Percentiles rank a stretch among this genome's conserved stretches.
Conservation (phyloP, 1,140 invertebrate species). For the Pomacea maculata region DNA sequence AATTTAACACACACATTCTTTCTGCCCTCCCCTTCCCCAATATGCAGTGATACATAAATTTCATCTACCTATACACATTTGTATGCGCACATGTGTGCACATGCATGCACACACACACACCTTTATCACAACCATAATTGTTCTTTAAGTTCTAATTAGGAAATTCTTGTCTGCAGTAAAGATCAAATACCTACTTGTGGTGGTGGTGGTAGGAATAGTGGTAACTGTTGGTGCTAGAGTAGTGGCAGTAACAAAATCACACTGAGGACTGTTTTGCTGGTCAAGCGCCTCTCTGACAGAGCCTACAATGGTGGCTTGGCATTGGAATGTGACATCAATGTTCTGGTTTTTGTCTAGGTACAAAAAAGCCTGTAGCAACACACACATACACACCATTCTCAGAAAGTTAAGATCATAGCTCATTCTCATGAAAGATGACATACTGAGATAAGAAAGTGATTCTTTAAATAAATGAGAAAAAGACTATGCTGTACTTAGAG, state of each 20-base stretch:
- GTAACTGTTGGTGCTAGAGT: not conserved
- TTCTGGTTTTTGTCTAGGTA: not conserved
- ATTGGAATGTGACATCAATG: not conserved
- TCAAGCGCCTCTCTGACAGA: not conserved
- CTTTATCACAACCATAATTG: not conserved
- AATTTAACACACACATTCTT: slow-evolving; percentile 2
- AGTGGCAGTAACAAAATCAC: not conserved
- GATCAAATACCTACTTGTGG: not conserved
- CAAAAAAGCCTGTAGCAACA: slow-evolving; percentile 7
- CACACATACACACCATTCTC: not conserved
- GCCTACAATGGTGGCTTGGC: slow-evolving; percentile 10
- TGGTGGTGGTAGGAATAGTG: not conserved
- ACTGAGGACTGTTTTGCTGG: slow-evolving; percentile 3
- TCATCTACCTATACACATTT: not conserved
- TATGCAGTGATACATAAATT: not conserved
- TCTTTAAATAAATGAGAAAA: too few relatives aligned
- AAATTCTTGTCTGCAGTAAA: not conserved
- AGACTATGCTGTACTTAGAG: too few relatives aligned
- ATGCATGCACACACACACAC: not conserved
- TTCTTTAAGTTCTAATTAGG: not conserved
- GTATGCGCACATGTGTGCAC: slow-evolving; percentile 1
- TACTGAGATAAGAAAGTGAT: too few relatives aligned
- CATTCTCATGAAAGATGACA: too few relatives aligned
- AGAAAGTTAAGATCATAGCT: not conserved
- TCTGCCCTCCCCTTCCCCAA: too few relatives aligned